Base-by-base conservation (phyloP, 2,797 vertebrate species). In the Babyrousa celebensis region DNA sequence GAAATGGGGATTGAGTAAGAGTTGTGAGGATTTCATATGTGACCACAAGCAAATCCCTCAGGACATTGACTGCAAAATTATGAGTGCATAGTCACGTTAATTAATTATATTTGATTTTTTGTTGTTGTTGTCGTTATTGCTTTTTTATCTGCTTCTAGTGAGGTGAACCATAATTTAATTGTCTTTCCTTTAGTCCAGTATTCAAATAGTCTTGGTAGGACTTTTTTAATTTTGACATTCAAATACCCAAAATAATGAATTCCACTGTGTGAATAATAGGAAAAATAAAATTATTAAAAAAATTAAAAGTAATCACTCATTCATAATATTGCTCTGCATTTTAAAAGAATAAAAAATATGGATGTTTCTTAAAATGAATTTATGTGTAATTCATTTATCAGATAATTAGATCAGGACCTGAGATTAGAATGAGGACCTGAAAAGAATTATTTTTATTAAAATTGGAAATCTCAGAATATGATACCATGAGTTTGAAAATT, bases 171-270 rank as follows among this genome's bases (percentile, higher is more conserved):
- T 88, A 87, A 40, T 87, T 54, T 85, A 60, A 78, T 54, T 77
- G 18, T 58, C 8, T 67, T 68, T 62, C 6, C 6, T 88, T 89
- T 70, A 3, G 36, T 67, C 14, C 14, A 90, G 11, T 32, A 94
- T 65, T 80, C 14, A 14, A 75, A 29, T 78, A 75, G 70, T 65
- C 5, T 5, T 18, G 10, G 1, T 29, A 72, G 20, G 12, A 7
- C 25, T 25, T 32, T 91, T 80, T 75, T 4, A 72, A 21, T 27
- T 70, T 43, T 71, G 29, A 80, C 12, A 58, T 79, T 79, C 18
- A 89, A 54, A 54, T 86, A 60, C 3, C 8, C 18, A 56, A 77
- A 82, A 36, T 82, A 95, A 72, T 83, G 72, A 89, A 83, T 80
- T 62, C 1, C 11, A 25, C 25, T 65, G 3, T 36, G 48, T 23